Percentiles rank a stretch among this genome's conserved stretches.
Conservation (phyloP, 2,113 vertebrate genomes). For the Orientallactaga bullata region DNA sequence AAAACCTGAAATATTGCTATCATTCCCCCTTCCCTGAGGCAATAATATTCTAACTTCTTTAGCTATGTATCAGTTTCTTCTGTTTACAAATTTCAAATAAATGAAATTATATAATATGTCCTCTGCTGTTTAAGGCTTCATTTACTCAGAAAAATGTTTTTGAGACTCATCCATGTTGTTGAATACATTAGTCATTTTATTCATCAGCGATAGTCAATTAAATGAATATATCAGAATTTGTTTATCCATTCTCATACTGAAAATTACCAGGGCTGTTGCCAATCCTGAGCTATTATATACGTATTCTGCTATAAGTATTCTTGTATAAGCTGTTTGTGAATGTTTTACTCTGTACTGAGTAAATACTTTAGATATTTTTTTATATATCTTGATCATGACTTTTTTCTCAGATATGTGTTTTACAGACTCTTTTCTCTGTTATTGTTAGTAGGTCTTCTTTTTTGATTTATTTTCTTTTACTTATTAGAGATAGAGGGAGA, state of each 20-base stretch:
- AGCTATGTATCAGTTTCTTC: not conserved
- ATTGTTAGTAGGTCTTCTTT: not conserved
- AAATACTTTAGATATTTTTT: conserved; percentile 18
- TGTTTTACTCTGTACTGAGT: conserved; percentile 2
- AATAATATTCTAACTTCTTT: not conserved
- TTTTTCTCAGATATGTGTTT: conserved; percentile 2
- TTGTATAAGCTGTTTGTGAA: not conserved
- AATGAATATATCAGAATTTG: not conserved
- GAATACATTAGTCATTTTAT: conserved; percentile 35
- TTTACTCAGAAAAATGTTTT: conserved; percentile 43
- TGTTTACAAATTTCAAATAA: conserved; percentile 28
- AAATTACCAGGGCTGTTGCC: not conserved
- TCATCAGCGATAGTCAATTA: conserved; percentile 2
- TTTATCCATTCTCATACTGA: not conserved
- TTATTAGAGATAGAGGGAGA: too few species aligned
- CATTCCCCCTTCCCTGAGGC: not conserved
- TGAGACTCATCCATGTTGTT: conserved; percentile 4
- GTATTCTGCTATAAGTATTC: not conserved
- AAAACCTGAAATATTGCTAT: not conserved
- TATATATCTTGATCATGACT: not conserved
- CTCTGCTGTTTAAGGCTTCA: not conserved
- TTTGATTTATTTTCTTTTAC: too few species aligned
- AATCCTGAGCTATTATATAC: not conserved
- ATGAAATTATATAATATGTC: not conserved
- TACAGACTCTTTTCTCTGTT: conserved; percentile 22